phyloP scores from a whole-genome alignment of 2,113 vertebrate genomes.

The Catagonus wagneri region DNA sequence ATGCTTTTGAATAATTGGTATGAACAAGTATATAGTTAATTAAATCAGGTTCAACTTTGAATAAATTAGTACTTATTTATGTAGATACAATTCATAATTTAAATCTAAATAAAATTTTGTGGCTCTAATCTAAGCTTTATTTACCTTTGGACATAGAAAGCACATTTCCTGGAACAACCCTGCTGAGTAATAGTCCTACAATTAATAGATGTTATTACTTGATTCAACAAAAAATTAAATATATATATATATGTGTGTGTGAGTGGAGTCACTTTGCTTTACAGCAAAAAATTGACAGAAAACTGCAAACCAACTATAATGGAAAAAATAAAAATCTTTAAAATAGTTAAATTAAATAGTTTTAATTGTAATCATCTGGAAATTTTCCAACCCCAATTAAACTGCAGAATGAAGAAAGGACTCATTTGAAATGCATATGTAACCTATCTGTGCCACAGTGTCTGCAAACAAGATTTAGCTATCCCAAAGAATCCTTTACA shows the following conservation, averaged over 20 bases:
- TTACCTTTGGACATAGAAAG: neutral
- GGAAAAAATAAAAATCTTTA: no score
- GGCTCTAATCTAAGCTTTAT: neutral
- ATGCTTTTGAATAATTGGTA: neutral
- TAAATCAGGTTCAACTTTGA: neutral
- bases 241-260: no score
- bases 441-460: conserved; percentile 68
- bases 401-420: conserved; percentile 73
- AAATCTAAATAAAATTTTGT: neutral
- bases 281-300: no score
- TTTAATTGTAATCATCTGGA: conserved; percentile 66
- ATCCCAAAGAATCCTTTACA: conserved; percentile 74
- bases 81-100: neutral
- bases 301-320: no score
- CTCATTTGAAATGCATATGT: conserved; percentile 83
- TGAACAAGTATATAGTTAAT: neutral
- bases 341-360: conserved; percentile 53
- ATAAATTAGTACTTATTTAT: neutral
- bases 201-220: conserved; percentile 55
- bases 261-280: no score
- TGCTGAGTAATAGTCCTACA: conserved; percentile 35
- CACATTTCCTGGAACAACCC: conserved; percentile 19
- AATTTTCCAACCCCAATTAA: conserved; percentile 65
- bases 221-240: neutral
- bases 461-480: conserved; percentile 71